Evolutionary conservation across 2,113 vertebrate species (phyloP), one percentile per base, ranked within the genome.

Genomic region (Puffinus mauretanicus): DNA sequence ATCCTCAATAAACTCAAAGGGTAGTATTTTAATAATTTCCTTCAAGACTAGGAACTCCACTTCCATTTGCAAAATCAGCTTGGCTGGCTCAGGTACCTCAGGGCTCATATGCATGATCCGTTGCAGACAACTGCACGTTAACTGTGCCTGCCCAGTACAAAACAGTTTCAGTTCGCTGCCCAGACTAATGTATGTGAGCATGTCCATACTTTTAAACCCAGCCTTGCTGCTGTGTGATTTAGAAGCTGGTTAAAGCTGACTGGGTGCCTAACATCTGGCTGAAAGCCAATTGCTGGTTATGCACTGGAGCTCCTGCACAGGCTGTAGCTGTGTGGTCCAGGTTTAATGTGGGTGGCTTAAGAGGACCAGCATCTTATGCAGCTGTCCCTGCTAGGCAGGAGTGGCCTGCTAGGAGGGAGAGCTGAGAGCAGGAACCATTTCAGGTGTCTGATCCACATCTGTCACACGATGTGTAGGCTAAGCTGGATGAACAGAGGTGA

Each of bases 401-500:
- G 1, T 8, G 49, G 25, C 38, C 51, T 89, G 30, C 71, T 38
- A n/a, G 60, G 16, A 84, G 26, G 46, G 29, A 67, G 49, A 25
- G 34, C 34, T 90, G 38, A 81, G 29, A 71, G 72, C 65, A 87
- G 34, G 30, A 86, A 58, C 24, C 29, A 9, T 64, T 91, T 82
- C 64, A 81, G 38, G 16, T 54, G 22, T 81, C 80, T 88, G 29
- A 89, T 88, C n/a, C 29, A 13, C 29, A 82, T 69, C 75, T 75
- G 64, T 40, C 60, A 71, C 51, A 18, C 1, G 3, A 38, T 1
- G 2, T 30, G 29, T 75, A 38, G 16, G 49, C 88, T 88, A 51
- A 88, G 77, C 60, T 90, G 72, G 52, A 51, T 67, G 54, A 93
- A 57, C 20, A 84, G 81, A 86, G 44, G 51, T 84, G 46, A 55